phyloP scores from a whole-genome alignment of 2,113 vertebrate species.

The Plectropomus leopardus region DNA sequence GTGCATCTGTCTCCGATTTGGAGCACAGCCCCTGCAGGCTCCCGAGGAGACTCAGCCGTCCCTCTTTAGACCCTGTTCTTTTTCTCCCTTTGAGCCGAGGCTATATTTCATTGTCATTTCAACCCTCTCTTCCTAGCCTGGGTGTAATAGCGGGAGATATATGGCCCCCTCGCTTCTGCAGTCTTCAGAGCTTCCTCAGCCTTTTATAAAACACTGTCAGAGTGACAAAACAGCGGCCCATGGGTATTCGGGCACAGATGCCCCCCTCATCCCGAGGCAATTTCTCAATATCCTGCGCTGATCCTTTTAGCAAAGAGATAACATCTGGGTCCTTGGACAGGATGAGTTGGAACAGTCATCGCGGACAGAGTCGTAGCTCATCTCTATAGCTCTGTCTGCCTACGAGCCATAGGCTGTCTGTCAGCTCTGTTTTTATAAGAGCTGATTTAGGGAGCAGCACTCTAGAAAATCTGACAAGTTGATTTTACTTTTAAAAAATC shows the following conservation, averaged over 20 bases:
- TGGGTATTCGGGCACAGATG: constrained; percentile 78
- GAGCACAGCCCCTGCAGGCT: constrained; percentile 79
- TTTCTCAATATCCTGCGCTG: constrained; percentile 77
- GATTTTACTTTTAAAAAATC: too few relatives aligned
- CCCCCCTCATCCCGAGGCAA: constrained; percentile 66
- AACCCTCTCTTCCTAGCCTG: constrained; percentile 70
- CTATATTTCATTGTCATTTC: constrained; percentile 83
- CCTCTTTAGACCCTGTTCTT: constrained; percentile 82
- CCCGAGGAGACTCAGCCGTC: constrained; percentile 70
- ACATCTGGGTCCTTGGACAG: constrained; percentile 78
- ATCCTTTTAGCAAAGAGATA: constrained; percentile 77
- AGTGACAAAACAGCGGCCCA: constrained; percentile 83
- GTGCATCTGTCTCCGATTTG: constrained; percentile 80
- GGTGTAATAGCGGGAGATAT: constrained; percentile 82
- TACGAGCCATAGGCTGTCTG: constrained; percentile 66
- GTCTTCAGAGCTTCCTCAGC: constrained; percentile 79
- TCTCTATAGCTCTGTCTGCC: constrained; percentile 69
- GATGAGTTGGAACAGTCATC: constrained; percentile 65
- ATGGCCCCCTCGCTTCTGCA: constrained; percentile 63
- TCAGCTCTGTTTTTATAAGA: constrained; percentile 75
- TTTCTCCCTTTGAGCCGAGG: constrained; percentile 70
- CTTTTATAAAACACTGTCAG: constrained; percentile 84
- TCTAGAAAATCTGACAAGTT: too few relatives aligned
- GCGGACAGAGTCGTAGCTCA: constrained; percentile 71
- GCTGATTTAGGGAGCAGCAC: constrained; percentile 75